Percentiles rank a stretch among this genome's conserved stretches.
phyloP scores from a whole-genome alignment of 2,113 vertebrate genomes.

The Dicaeum eximium region DNA sequence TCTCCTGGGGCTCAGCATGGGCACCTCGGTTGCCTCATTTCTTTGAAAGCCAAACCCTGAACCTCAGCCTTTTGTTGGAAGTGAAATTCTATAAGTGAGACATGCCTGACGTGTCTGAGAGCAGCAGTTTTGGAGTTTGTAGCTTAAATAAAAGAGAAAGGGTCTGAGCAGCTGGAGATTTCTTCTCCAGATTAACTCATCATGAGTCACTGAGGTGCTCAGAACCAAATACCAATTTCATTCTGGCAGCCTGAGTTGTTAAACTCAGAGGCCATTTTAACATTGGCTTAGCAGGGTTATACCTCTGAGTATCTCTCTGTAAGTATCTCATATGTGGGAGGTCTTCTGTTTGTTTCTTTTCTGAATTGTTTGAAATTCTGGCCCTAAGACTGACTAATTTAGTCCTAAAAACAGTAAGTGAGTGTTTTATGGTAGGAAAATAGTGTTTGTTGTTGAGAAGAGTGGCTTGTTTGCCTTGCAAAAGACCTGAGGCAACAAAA shows the following conservation, averaged over 20 bases:
- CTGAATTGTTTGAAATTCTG: not conserved
- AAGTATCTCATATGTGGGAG: not conserved
- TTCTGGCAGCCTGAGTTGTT: not conserved
- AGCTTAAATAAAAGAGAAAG: not conserved
- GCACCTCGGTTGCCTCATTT: not conserved
- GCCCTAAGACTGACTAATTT: not conserved
- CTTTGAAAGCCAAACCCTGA: not conserved
- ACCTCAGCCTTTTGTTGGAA: not conserved
- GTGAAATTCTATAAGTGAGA: not conserved
- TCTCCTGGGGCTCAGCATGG: not conserved
- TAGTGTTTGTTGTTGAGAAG: not conserved
- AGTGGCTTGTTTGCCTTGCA: not conserved
- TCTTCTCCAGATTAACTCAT: not conserved
- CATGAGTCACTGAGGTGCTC: not conserved
- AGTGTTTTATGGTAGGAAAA: not conserved
- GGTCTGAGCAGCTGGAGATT: not conserved
- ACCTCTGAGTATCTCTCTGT: not conserved
- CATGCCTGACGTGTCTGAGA: fast-evolving
- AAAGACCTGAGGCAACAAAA: not conserved
- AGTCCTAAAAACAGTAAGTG: not conserved
- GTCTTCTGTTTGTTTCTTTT: not conserved
- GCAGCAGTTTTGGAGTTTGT: fast-evolving
- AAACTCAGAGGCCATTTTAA: not conserved
- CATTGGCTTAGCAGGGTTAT: not conserved
- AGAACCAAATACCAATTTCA: not conserved